These are phyloP conservation scores for Eremophila alpestris DNA, from an alignment of 2,797 vertebrate genomes.

Conservation along the genomic window DNA sequence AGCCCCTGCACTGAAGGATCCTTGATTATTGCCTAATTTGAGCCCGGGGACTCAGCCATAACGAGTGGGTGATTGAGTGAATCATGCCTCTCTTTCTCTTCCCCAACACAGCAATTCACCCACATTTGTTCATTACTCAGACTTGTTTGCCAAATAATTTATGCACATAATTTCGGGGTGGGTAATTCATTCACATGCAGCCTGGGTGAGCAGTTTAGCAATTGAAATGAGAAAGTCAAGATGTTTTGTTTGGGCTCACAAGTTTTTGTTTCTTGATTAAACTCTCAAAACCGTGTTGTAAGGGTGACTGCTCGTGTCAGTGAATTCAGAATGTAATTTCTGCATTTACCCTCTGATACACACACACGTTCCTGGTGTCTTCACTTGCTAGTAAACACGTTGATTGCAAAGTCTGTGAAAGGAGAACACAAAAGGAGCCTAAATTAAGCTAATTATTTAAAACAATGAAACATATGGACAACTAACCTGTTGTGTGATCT, in stretches of 20 bases:
- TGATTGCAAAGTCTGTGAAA: neutral
- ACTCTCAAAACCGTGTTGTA: conserved; percentile 17
- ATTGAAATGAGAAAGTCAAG: conserved; percentile 56
- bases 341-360: conserved; percentile 13
- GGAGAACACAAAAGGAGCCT: neutral
- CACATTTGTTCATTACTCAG: conserved; percentile 62
- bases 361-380: conserved; percentile 1
- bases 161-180: conserved; percentile 43
- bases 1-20: neutral
- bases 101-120: conserved; percentile 50
- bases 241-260: conserved; percentile 61
- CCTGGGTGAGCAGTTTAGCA: conserved; percentile 33
- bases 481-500: neutral
- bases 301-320: neutral
- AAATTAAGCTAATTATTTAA: conserved; percentile 20
- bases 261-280: conserved; percentile 55
- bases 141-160: conserved; percentile 61
- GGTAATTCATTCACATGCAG: conserved; percentile 55
- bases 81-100: conserved; percentile 27
- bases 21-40: conserved; percentile 62
- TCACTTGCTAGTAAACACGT: conserved; percentile 6
- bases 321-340: conserved; percentile 31
- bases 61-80: conserved; percentile 45
- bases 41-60: conserved; percentile 52
- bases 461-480: conserved; percentile 12